Conservation (phyloP, 2,888 invertebrate species). For the Himalopsyche japonica region DNA sequence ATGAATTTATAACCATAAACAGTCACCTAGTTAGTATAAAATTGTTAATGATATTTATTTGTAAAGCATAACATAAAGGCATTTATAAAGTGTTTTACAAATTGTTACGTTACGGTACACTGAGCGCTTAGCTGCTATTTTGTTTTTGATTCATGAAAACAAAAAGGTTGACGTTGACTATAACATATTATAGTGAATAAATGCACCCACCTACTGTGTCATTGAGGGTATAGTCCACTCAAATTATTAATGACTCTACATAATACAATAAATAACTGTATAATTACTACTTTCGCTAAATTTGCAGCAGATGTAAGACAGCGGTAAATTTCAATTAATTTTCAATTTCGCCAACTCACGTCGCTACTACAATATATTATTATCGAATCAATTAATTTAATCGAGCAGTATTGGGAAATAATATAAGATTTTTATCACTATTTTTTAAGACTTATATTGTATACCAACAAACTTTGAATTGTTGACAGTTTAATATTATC, state of each 20-base stretch:
- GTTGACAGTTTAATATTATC: too few relatives aligned
- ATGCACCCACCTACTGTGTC: background rate
- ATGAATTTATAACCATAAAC: too few relatives aligned
- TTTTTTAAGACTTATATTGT: too few relatives aligned
- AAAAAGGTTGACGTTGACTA: background rate
- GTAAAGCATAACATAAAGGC: too few relatives aligned
- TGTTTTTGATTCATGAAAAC: background rate
- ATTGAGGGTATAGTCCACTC: background rate
- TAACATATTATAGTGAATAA: background rate
- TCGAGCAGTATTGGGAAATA: too few relatives aligned
- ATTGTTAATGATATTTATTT: too few relatives aligned
- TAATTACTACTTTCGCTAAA: background rate
- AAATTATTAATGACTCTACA: background rate
- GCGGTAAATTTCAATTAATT: background rate
- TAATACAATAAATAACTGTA: background rate
- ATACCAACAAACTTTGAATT: too few relatives aligned
- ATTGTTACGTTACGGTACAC: too few relatives aligned
- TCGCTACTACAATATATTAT: background rate
- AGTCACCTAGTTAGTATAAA: too few relatives aligned
- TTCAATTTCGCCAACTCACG: background rate
- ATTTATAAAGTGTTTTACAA: too few relatives aligned
- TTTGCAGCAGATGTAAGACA: background rate
- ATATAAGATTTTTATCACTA: too few relatives aligned
- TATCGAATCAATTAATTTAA: background rate
- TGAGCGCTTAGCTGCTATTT: background rate